Evolutionary conservation across 2,797 vertebrate species (phyloP).

Genomic region (Rhinoraja longicauda): DNA sequence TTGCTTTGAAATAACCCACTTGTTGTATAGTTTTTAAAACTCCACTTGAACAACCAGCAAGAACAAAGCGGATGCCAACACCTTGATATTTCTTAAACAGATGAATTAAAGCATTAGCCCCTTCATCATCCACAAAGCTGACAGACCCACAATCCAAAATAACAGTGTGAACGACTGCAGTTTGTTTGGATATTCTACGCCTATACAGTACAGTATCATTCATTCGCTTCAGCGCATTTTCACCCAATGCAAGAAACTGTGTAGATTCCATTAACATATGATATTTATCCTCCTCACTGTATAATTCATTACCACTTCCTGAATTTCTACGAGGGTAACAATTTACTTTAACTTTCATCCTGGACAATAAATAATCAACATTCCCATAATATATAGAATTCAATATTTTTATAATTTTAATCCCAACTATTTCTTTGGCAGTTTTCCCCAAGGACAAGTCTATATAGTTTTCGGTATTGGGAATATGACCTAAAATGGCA

Average conservation of each 20-base stretch:
- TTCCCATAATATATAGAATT: slow-evolving; percentile 30
- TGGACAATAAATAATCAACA: slow-evolving; percentile 21
- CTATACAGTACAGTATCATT: neutral
- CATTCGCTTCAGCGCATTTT: neutral
- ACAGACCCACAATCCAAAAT: slow-evolving; percentile 32
- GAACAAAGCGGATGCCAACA: neutral
- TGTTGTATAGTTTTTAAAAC: slow-evolving; percentile 20
- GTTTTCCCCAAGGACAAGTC: slow-evolving; percentile 5
- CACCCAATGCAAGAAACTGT: slow-evolving; percentile 29
- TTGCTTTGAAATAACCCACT: slow-evolving; percentile 17
- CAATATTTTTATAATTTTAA: slow-evolving; percentile 35
- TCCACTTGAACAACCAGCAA: slow-evolving; percentile 1
- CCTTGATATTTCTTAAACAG: neutral
- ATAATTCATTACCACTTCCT: neutral
- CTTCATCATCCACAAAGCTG: slow-evolving; percentile 35
- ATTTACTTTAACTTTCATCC: slow-evolving; percentile 26
- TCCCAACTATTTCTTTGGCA: slow-evolving; percentile 30
- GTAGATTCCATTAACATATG: slow-evolving; percentile 27
- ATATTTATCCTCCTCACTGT: slow-evolving; percentile 33
- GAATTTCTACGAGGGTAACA: neutral
- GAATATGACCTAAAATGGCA: slow-evolving; percentile 26
- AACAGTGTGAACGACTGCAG: slow-evolving; percentile 16
- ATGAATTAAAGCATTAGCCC: neutral
- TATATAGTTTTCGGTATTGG: slow-evolving; percentile 23
- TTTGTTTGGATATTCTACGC: slow-evolving; percentile 23